A percentile compares a stretch with the other conserved stretches of the same genome.
Conservation (phyloP, 2,113 vertebrate species). For the Festucalex cinctus region DNA sequence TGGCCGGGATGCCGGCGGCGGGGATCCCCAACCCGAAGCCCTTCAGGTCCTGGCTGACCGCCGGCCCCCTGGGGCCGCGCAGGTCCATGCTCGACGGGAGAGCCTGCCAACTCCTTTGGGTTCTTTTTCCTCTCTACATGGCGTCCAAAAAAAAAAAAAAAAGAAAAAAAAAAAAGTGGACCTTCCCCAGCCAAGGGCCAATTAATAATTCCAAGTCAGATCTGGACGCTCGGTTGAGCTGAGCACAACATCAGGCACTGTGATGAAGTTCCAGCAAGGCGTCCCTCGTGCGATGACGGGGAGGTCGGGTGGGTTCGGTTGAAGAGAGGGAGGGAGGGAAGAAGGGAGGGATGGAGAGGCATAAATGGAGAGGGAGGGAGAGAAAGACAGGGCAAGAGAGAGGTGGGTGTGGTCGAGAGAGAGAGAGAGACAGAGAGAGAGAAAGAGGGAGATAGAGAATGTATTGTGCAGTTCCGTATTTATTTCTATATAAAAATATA, state of each 20-base stretch:
- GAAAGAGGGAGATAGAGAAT: neutral
- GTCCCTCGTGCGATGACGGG: slow-evolving; percentile 20
- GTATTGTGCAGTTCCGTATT: no score
- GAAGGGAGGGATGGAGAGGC: slow-evolving; percentile 4
- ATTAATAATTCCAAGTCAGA: slow-evolving; percentile 5
- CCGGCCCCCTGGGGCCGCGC: slow-evolving; percentile 67
- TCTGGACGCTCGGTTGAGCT: slow-evolving; percentile 29
- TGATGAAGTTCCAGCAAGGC: slow-evolving; percentile 42
- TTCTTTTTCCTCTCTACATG: slow-evolving; percentile 2
- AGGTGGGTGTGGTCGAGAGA: no score
- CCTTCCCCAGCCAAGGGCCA: slow-evolving; percentile 15
- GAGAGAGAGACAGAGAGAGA: neutral
- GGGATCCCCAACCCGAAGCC: slow-evolving; percentile 71
- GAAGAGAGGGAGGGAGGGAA: slow-evolving; percentile 32
- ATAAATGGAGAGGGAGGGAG: slow-evolving; percentile 22
- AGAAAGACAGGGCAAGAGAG: neutral
- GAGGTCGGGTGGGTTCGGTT: slow-evolving; percentile 26
- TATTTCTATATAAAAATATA: no score
- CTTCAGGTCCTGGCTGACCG: slow-evolving; percentile 72
- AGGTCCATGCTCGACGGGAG: slow-evolving; percentile 72
- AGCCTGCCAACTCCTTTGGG: neutral
- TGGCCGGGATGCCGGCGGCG: slow-evolving; percentile 63
- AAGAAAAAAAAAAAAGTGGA: neutral
- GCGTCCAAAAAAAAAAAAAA: neutral
- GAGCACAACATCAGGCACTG: slow-evolving; percentile 40